Conservation (phyloP, 2,797 vertebrate genomes). For the Parambassis ranga region DNA sequence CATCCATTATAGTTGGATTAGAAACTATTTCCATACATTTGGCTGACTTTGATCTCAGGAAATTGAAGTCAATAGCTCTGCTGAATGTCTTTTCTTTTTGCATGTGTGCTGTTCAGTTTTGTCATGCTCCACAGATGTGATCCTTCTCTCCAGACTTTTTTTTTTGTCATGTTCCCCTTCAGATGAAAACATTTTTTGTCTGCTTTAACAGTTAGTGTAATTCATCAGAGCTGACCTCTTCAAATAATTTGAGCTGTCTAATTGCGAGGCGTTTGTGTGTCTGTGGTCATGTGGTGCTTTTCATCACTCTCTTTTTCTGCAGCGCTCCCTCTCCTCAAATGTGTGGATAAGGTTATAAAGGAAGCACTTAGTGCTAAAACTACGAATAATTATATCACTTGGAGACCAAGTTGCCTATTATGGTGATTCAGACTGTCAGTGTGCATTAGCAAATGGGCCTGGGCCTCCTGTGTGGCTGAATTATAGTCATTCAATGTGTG, state of each 20-base stretch:
- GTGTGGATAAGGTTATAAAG: constrained; percentile 59
- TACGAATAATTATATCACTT: constrained; percentile 67
- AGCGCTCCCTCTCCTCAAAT: constrained; percentile 25
- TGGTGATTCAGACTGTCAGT: constrained; percentile 61
- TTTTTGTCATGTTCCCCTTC: neutral
- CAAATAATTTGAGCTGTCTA: constrained; percentile 15
- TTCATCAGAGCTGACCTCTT: constrained; percentile 30
- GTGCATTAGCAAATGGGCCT: constrained; percentile 64
- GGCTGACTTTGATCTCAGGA: constrained; percentile 56
- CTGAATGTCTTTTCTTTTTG: constrained; percentile 1
- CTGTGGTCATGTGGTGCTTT: constrained; percentile 23
- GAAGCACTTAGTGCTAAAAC: constrained; percentile 66
- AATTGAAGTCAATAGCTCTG: constrained; percentile 29
- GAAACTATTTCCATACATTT: constrained; percentile 63
- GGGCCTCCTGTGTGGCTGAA: constrained; percentile 49
- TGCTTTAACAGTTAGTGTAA: constrained; percentile 20
- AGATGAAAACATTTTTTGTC: neutral
- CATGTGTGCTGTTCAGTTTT: constrained; percentile 27
- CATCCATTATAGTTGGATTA: constrained; percentile 56
- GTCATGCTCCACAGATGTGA: constrained; percentile 31
- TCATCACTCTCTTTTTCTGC: neutral
- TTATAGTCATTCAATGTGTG: constrained; percentile 33
- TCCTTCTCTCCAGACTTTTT: neutral
- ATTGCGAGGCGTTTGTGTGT: constrained; percentile 1
- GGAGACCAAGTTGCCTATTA: constrained; percentile 66